A percentile compares a stretch with the other conserved stretches of the same genome.
Conservation (phyloP, 1,140 invertebrate genomes). For the Hylyphantes graminicola region DNA sequence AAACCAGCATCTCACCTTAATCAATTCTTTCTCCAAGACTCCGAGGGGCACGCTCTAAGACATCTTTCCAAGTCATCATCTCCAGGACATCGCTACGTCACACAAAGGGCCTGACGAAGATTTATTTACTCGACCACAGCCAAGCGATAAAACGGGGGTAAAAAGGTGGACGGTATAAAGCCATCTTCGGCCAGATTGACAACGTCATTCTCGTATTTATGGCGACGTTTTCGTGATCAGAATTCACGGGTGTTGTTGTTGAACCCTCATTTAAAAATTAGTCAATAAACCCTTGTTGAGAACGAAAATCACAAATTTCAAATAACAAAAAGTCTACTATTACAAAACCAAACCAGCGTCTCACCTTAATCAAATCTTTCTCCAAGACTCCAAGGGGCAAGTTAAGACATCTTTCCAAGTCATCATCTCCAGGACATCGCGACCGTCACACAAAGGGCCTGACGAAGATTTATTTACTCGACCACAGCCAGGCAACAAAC, state of each 20-base stretch:
- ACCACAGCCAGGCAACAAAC: neutral
- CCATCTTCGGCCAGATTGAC: slow-evolving; percentile 25
- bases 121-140: neutral
- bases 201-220: slow-evolving; percentile 44
- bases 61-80: no score
- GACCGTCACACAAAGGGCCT: neutral
- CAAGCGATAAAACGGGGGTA: neutral
- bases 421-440: slow-evolving; percentile 13
- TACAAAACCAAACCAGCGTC: no score
- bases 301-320: no score
- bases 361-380: no score
- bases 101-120: neutral
- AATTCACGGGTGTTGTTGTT: slow-evolving; percentile 15
- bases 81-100: slow-evolving; percentile 1
- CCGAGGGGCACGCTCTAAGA: no score
- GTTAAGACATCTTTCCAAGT: no score
- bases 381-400: no score
- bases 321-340: no score
- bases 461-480: slow-evolving; percentile 35
- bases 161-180: neutral
- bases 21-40: no score
- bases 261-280: no score
- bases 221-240: slow-evolving; percentile 42
- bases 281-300: no score
- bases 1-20: no score